phyloP scores from a whole-genome alignment of 2,888 invertebrate species.

The Carabus problematicus region DNA sequence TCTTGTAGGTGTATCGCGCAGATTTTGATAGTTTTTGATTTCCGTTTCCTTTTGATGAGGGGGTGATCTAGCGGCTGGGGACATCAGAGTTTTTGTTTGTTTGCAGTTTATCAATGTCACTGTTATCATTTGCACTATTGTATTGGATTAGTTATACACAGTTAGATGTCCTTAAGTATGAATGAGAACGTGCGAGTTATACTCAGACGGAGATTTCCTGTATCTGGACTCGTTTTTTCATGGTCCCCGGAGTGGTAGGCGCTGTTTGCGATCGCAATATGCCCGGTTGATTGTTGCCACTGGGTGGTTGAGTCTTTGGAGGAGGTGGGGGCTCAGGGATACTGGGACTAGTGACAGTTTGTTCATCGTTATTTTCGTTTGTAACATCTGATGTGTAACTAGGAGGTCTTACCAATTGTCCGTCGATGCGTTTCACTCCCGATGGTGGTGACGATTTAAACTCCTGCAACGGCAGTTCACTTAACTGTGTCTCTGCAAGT shows the following conservation, averaged over 20 bases:
- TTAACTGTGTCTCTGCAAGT: slow-evolving; percentile 67
- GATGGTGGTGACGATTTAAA: slow-evolving; percentile 67
- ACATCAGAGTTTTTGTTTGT: too few relatives aligned
- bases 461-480: slow-evolving; percentile 70
- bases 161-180: too few relatives aligned
- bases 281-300: slow-evolving; percentile 62
- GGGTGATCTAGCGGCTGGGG: too few relatives aligned
- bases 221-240: slow-evolving; percentile 90
- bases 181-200: too few relatives aligned
- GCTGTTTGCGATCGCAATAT: slow-evolving; percentile 68
- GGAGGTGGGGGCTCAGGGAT: slow-evolving; percentile 71
- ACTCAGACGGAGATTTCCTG: slow-evolving; percentile 89
- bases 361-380: slow-evolving; percentile 53
- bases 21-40: too few relatives aligned
- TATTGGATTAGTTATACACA: too few relatives aligned
- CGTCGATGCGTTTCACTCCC: slow-evolving; percentile 62
- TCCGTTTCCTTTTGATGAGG: too few relatives aligned
- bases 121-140: too few relatives aligned
- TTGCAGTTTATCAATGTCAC: too few relatives aligned
- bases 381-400: slow-evolving; percentile 61
- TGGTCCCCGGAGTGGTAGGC: slow-evolving; percentile 75
- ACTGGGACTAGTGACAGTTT: slow-evolving; percentile 54
- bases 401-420: slow-evolving; percentile 57
- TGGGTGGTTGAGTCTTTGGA: slow-evolving; percentile 64
- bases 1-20: too few relatives aligned